Evolutionary conservation across 1,140 invertebrate species (phyloP).

Genomic region (Apis dorsata): DNA sequence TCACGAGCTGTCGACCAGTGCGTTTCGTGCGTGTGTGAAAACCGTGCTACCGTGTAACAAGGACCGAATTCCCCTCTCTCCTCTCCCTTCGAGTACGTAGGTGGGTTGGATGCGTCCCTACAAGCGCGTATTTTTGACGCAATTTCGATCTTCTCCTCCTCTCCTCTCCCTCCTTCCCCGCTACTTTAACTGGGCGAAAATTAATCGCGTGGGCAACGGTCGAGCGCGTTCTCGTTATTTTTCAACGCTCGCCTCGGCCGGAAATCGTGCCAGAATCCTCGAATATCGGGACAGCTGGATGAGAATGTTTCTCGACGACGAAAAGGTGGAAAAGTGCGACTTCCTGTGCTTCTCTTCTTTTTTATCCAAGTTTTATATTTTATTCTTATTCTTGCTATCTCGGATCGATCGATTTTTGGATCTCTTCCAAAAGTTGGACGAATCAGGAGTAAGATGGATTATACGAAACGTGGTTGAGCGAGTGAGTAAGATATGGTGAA

Average conservation of each 20-base stretch:
- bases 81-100: no score
- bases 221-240: slow-evolving; percentile 67
- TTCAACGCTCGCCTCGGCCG: slow-evolving; percentile 29
- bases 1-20: background rate
- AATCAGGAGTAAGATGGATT: no score
- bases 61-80: background rate
- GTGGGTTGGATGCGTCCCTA: slow-evolving; percentile 15
- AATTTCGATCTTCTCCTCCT: slow-evolving; percentile 54
- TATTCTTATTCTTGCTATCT: no score
- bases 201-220: slow-evolving; percentile 73
- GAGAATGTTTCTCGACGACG: no score
- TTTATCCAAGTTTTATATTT: no score
- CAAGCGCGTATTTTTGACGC: slow-evolving; percentile 68
- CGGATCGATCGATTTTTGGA: no score
- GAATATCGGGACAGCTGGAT: background rate
- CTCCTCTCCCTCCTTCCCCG: slow-evolving; percentile 14
- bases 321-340: background rate
- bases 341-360: no score
- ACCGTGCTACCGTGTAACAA: background rate
- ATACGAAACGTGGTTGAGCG: no score
- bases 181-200: slow-evolving; percentile 73
- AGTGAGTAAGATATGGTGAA: no score
- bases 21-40: background rate
- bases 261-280: slow-evolving; percentile 46
- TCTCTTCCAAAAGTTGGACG: no score